Evolutionary conservation across 2,888 invertebrate genomes (phyloP).

Genomic region (Leptothorax acervorum): DNA sequence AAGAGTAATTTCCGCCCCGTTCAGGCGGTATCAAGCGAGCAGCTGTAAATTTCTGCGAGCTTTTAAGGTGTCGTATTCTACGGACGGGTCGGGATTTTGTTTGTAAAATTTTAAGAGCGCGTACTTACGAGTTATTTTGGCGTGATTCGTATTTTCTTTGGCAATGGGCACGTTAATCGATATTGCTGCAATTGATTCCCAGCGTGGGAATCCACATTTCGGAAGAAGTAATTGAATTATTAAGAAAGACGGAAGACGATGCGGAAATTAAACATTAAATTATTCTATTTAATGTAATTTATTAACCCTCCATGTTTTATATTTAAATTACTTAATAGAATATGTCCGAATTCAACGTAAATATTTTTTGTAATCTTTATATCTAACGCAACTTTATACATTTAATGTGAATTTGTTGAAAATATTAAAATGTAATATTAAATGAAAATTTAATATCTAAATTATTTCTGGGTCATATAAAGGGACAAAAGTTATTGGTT

Average conservation of each 20-base stretch:
- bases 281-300: neutral
- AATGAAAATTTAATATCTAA: neutral
- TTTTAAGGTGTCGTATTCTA: slow-evolving; percentile 53
- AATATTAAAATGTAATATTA: neutral
- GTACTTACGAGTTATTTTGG: slow-evolving; percentile 18
- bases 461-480: neutral
- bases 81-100: slow-evolving; percentile 35
- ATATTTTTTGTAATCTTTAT: neutral
- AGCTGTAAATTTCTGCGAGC: slow-evolving; percentile 54
- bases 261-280: neutral
- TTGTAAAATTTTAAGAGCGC: slow-evolving; percentile 47
- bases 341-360: neutral
- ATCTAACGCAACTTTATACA: neutral
- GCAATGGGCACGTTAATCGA: neutral
- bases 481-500: neutral
- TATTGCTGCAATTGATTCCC: neutral
- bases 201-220: neutral
- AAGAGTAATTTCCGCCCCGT: slow-evolving; percentile 68
- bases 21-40: slow-evolving; percentile 41
- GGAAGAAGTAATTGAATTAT: neutral
- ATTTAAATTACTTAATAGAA: neutral
- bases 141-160: slow-evolving; percentile 5
- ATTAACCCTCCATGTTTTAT: neutral
- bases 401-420: neutral
- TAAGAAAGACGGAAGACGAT: neutral